These are phyloP conservation scores for Aphaenogaster floridana DNA, from an alignment of 1,140 invertebrate genomes.

Conservation along the genomic window DNA sequence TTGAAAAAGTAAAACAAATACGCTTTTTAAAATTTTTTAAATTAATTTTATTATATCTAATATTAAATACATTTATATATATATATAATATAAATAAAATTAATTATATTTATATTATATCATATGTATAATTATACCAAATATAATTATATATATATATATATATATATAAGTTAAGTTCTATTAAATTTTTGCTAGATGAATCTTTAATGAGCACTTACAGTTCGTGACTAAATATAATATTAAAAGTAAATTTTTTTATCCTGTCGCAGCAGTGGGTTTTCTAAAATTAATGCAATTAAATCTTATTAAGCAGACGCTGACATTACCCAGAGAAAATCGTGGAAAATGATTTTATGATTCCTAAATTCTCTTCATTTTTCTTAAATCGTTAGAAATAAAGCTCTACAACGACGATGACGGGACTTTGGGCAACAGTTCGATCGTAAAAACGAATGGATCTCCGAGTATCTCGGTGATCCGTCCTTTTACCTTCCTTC, in stretches of 20 bases:
- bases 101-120: too few relatives aligned
- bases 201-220: neutral
- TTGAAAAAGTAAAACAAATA: too few relatives aligned
- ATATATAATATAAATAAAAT: too few relatives aligned
- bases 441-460: constrained; percentile 53
- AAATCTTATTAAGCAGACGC: too few relatives aligned
- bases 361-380: neutral
- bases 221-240: too few relatives aligned
- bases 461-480: constrained; percentile 39
- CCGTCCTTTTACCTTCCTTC: constrained; percentile 27
- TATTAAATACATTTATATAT: too few relatives aligned
- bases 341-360: neutral
- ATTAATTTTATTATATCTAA: too few relatives aligned
- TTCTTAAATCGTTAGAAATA: constrained; percentile 21
- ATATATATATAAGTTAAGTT: too few relatives aligned
- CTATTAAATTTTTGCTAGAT: neutral
- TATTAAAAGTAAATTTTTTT: neutral
- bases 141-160: too few relatives aligned
- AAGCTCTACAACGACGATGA: constrained; percentile 25
- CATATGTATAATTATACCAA: too few relatives aligned
- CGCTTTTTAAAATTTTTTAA: too few relatives aligned
- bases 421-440: constrained; percentile 40
- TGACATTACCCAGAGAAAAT: neutral
- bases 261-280: neutral
- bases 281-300: neutral